phyloP scores from a whole-genome alignment of 2,888 invertebrate species.

The Prosapia bicincta region DNA sequence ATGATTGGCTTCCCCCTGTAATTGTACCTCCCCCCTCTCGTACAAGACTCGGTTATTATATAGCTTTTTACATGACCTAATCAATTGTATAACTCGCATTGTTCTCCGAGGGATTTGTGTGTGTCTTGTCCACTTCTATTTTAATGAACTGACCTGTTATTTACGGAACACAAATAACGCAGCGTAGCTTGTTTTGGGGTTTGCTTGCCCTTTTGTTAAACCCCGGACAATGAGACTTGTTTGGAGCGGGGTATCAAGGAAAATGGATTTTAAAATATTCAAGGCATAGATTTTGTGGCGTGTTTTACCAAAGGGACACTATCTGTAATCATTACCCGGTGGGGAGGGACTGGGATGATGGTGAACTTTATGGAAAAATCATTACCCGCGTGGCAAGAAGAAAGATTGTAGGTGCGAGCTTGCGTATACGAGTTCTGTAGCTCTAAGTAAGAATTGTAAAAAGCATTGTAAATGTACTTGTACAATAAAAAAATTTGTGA shows the following conservation, averaged over 20 bases:
- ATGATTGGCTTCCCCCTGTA: not conserved
- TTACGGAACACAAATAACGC: not conserved
- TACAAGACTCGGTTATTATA: not conserved
- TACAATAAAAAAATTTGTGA: too few relatives aligned
- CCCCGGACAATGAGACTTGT: not conserved
- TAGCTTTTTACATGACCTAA: constrained; percentile 2
- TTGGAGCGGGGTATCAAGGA: not conserved
- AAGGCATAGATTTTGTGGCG: too few relatives aligned
- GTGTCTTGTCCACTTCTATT: not conserved
- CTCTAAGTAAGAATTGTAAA: too few relatives aligned
- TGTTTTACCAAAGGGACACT: too few relatives aligned
- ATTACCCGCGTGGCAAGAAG: too few relatives aligned
- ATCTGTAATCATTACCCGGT: too few relatives aligned
- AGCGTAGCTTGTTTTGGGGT: not conserved
- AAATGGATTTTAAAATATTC: too few relatives aligned
- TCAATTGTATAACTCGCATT: not conserved
- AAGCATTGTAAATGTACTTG: too few relatives aligned
- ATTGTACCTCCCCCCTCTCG: not conserved
- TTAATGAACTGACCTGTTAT: constrained; percentile 2
- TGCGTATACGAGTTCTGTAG: too few relatives aligned
- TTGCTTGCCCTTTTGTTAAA: not conserved
- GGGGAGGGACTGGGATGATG: too few relatives aligned
- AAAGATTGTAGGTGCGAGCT: too few relatives aligned
- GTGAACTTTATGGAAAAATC: too few relatives aligned
- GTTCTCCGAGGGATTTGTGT: not conserved